Evolutionary conservation across 2,888 invertebrate species (phyloP), one percentile per base, ranked within the genome.

Genomic region (Harpalus rufipes): DNA sequence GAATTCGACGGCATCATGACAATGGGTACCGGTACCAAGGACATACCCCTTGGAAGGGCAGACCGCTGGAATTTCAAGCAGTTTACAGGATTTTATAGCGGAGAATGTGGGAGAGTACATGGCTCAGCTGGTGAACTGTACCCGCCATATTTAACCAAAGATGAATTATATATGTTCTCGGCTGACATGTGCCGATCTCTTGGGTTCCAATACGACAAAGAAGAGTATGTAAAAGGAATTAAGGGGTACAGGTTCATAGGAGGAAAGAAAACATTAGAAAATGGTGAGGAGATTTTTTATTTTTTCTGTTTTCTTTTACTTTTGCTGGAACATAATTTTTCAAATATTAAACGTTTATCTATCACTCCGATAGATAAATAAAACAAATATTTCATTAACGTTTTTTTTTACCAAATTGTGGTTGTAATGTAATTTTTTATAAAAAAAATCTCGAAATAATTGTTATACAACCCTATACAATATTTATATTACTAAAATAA

Each of bases 121-220:
- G 96, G 96, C 25, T 96, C 96, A 18, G 95, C 95, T 0, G 97
- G 97, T 0, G 97, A 97, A 91, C 95, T 97, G 89, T 95, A 95
- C 90, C 94, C 95, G 0, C 95, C 95, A 0, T 92, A 94, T 87
- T 90, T 94, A 86, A 92, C 91, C 0, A 94, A 93, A 86, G 92
- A 93, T 0, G 92, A 91, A 25, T 91, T 95, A n/a, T 90, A 91
- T 41, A 91, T 96, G 88, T 96, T 96, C 90, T 92, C 95, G 84
- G 92, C 96, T 0, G 96, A 97, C 89, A 91, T 97, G 87, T 97
- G 97, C 90, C 93, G 96, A 86, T 93, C 92, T 0, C 92, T 95
- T 12, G 92, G 92, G 58, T 90, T 96, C 89, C 93, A 94, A 87
- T 96, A 93, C 88, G 92, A 92, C 32, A 91, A 92, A 86, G 94